These are phyloP conservation scores for Paramormyrops hopkinsi DNA, from an alignment of 2,797 vertebrate species.

Conservation along the genomic window DNA sequence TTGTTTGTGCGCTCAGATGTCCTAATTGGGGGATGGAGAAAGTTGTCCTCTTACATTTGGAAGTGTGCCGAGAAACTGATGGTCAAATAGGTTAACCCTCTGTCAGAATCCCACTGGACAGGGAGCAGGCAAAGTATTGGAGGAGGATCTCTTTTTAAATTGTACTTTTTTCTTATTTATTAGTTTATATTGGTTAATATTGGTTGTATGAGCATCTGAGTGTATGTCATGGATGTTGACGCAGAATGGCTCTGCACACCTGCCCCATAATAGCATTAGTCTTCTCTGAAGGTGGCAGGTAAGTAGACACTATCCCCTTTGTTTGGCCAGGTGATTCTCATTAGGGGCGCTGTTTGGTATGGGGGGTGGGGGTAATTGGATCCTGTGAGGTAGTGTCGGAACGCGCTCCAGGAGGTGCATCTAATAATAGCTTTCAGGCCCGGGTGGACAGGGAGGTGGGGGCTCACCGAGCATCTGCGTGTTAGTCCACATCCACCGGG, in stretches of 20 bases:
- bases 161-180: neutral
- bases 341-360: conserved; percentile 5
- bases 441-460: neutral
- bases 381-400: conserved; percentile 15
- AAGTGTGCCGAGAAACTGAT: neutral
- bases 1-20: neutral
- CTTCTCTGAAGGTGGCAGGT: conserved; percentile 13
- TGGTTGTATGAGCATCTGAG: neutral
- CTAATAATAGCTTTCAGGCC: conserved; percentile 18
- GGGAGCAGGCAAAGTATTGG: neutral
- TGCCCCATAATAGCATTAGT: neutral
- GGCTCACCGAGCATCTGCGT: neutral
- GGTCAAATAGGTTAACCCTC: neutral
- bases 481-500: neutral
- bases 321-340: conserved; percentile 18
- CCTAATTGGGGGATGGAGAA: neutral
- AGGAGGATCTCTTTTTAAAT: neutral
- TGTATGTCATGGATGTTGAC: neutral
- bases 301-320: conserved; percentile 1
- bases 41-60: neutral
- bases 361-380: neutral
- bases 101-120: neutral
- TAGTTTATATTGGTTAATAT: neutral
- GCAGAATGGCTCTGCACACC: neutral
- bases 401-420: conserved; percentile 6